Conservation (phyloP, 2,797 vertebrate genomes). For the Anabas testudineus region DNA sequence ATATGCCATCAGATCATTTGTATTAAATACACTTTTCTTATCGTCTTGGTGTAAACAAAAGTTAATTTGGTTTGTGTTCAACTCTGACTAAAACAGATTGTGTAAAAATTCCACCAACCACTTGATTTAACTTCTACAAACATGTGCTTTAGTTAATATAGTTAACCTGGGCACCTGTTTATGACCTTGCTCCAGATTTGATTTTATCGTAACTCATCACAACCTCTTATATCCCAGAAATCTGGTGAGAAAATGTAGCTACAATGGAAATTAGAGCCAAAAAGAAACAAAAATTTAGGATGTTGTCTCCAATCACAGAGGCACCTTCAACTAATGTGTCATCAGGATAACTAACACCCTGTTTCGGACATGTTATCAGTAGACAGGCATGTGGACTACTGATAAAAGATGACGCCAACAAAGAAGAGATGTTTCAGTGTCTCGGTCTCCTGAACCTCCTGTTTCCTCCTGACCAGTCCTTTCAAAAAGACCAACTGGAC, state of each 20-base stretch:
- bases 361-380: conserved; percentile 67
- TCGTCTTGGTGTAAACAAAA: not conserved
- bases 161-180: too few relatives aligned
- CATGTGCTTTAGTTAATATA: too few relatives aligned
- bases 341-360: conserved; percentile 37
- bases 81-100: too few relatives aligned
- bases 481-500: conserved; percentile 17
- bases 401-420: conserved; percentile 70
- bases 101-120: too few relatives aligned
- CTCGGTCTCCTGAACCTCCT: conserved; percentile 50
- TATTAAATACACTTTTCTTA: too few relatives aligned
- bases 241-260: not conserved
- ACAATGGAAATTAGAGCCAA: too few relatives aligned
- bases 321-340: conserved; percentile 30
- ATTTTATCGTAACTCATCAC: too few relatives aligned
- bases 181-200: too few relatives aligned
- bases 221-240: not conserved
- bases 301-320: not conserved
- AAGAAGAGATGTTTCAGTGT: conserved; percentile 20
- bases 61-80: not conserved
- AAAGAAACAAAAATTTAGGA: too few relatives aligned
- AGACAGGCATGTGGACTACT: conserved; percentile 51
- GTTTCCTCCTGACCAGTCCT: conserved; percentile 59
- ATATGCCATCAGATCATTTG: too few relatives aligned
- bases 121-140: too few relatives aligned